Percentiles rank a stretch among this genome's conserved stretches.
These are phyloP conservation scores for Blomia tropicalis DNA, from an alignment of 2,888 invertebrate genomes.

Conservation along the genomic window DNA sequence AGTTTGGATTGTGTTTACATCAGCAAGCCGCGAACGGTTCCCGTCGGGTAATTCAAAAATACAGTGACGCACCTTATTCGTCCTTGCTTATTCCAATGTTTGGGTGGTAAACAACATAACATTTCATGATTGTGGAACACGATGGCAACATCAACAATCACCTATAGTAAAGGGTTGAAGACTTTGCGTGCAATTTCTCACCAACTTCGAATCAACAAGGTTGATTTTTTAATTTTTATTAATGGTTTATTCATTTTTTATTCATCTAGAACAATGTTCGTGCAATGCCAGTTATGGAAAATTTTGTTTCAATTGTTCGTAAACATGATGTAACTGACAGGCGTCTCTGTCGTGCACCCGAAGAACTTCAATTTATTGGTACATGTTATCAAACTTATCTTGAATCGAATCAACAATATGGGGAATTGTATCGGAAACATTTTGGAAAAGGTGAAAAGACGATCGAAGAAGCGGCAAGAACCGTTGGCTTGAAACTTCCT, in stretches of 20 bases:
- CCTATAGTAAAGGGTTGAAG: background rate
- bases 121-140: too few relatives aligned
- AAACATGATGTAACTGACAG: constrained; percentile 49
- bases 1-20: too few relatives aligned
- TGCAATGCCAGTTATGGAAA: background rate
- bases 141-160: too few relatives aligned
- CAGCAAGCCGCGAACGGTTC: too few relatives aligned
- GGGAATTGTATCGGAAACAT: constrained; percentile 54
- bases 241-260: background rate
- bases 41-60: too few relatives aligned
- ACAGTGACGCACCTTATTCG: too few relatives aligned
- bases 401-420: constrained; percentile 48
- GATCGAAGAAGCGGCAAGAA: constrained; percentile 55
- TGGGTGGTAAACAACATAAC: too few relatives aligned
- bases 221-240: background rate
- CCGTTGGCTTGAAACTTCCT: constrained; percentile 66
- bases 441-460: constrained; percentile 63
- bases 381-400: constrained; percentile 63
- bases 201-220: background rate
- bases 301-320: background rate
- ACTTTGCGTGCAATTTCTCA: background rate
- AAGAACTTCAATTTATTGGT: constrained; percentile 61
- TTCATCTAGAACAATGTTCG: background rate
- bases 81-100: too few relatives aligned
- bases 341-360: constrained; percentile 61